Conservation (phyloP, 2,113 vertebrate genomes). For the Halcyon malimbica region DNA sequence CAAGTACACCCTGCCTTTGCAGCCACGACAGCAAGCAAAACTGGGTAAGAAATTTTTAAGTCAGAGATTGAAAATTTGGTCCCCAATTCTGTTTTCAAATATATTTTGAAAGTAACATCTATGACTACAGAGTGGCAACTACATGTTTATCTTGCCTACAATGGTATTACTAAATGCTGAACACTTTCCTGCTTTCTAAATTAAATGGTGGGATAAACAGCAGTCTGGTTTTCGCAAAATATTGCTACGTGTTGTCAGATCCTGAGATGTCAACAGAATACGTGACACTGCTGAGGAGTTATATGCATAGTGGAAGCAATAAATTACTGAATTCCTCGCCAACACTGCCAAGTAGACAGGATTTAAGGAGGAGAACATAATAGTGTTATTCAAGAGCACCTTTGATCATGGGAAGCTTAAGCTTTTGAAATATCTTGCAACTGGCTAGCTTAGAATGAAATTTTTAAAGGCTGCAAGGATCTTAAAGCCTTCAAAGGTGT, state of each 20-base stretch:
- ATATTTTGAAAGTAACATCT: neutral
- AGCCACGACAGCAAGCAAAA: neutral
- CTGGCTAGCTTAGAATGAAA: slow-evolving; percentile 67
- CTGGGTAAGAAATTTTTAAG: neutral
- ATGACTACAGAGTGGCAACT: neutral
- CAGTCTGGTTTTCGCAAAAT: neutral
- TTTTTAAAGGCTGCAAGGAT: slow-evolving; percentile 63
- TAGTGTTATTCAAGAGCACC: slow-evolving; percentile 48
- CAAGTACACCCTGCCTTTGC: neutral
- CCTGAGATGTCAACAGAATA: neutral
- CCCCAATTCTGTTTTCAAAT: neutral
- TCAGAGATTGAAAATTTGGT: neutral
- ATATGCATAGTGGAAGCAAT: neutral
- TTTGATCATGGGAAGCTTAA: slow-evolving; percentile 63
- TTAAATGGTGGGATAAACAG: neutral
- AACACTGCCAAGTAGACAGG: slow-evolving; percentile 35
- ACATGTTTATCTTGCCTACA: neutral
- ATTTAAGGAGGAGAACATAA: slow-evolving; percentile 72
- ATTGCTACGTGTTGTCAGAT: neutral
- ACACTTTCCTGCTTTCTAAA: slow-evolving; percentile 19
- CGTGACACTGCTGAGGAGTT: neutral
- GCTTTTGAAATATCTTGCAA: slow-evolving; percentile 70
- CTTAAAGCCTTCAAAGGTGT: slow-evolving; percentile 67
- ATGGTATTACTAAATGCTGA: neutral
- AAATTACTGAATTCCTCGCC: slow-evolving; percentile 38